These are phyloP conservation scores for Drosophila atripex DNA, from an alignment of 2,888 invertebrate genomes.

Conservation along the genomic window DNA sequence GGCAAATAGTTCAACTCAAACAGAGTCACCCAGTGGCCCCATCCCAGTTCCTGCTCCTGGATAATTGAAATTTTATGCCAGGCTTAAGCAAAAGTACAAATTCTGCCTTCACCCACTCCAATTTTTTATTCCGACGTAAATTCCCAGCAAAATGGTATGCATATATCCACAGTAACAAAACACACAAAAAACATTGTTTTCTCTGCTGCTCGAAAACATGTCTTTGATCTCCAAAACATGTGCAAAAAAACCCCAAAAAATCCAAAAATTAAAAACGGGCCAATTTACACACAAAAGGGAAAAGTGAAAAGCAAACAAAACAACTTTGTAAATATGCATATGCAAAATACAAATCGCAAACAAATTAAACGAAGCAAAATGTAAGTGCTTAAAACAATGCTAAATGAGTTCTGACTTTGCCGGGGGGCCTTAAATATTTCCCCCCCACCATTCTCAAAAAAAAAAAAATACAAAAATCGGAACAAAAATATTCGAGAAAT, in stretches of 20 bases:
- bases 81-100: slow-evolving; percentile 36
- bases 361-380: slow-evolving; percentile 58
- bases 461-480: slow-evolving; percentile 8
- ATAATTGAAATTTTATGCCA: slow-evolving; percentile 58
- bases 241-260: slow-evolving; percentile 34
- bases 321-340: slow-evolving; percentile 36
- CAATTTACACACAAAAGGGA: slow-evolving; percentile 48
- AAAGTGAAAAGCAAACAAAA: slow-evolving; percentile 50
- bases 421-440: slow-evolving; percentile 45
- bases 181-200: slow-evolving; percentile 30
- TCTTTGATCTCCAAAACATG: slow-evolving; percentile 76
- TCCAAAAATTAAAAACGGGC: slow-evolving; percentile 39
- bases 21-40: slow-evolving; percentile 36
- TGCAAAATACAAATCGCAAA: slow-evolving; percentile 46
- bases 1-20: slow-evolving; percentile 60
- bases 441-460: no score
- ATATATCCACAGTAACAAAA: slow-evolving; percentile 29
- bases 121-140: slow-evolving; percentile 56
- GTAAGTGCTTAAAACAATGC: slow-evolving; percentile 64
- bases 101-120: slow-evolving; percentile 3
- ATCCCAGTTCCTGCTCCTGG: slow-evolving; percentile 5
- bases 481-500: slow-evolving; percentile 25
- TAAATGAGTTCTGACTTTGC: slow-evolving; percentile 47
- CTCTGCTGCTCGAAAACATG: slow-evolving; percentile 63
- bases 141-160: slow-evolving; percentile 61